phyloP scores from a whole-genome alignment of 1,140 invertebrate genomes.

The Vollenhovia emeryi region DNA sequence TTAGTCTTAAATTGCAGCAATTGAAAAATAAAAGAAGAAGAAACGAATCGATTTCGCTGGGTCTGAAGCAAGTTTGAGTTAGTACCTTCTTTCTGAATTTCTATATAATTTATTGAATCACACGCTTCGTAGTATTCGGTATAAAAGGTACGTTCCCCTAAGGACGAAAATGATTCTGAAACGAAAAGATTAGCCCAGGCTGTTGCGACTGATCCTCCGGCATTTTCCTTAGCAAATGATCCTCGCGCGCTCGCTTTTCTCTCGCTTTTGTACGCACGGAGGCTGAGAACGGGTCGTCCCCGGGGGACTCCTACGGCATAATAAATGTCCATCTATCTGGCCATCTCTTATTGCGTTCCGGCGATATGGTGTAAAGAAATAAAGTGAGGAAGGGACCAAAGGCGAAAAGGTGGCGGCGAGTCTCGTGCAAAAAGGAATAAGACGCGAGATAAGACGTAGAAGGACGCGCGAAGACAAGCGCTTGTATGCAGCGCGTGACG shows the following conservation, averaged over 20 bases:
- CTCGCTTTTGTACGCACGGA: conserved; percentile 44
- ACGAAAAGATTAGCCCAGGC: neutral
- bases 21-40: neutral
- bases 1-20: neutral
- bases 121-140: too few species aligned
- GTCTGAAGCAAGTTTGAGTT: neutral
- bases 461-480: conserved; percentile 16
- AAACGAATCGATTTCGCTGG: neutral
- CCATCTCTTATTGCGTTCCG: conserved; percentile 62
- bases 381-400: conserved; percentile 26
- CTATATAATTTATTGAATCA: neutral
- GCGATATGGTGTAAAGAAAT: conserved; percentile 44
- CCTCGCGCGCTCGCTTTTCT: conserved; percentile 2
- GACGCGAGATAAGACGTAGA: conserved; percentile 41
- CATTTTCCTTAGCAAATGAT: neutral
- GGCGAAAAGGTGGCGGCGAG: conserved; percentile 1
- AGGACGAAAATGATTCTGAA: neutral
- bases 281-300: neutral
- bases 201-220: neutral
- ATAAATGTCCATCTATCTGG: conserved; percentile 66
- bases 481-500: conserved; percentile 51
- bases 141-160: too few species aligned
- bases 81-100: neutral
- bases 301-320: conserved; percentile 36
- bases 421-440: conserved; percentile 57